Conservation (phyloP, 2,797 vertebrate genomes). For the Thamnophis elegans region DNA sequence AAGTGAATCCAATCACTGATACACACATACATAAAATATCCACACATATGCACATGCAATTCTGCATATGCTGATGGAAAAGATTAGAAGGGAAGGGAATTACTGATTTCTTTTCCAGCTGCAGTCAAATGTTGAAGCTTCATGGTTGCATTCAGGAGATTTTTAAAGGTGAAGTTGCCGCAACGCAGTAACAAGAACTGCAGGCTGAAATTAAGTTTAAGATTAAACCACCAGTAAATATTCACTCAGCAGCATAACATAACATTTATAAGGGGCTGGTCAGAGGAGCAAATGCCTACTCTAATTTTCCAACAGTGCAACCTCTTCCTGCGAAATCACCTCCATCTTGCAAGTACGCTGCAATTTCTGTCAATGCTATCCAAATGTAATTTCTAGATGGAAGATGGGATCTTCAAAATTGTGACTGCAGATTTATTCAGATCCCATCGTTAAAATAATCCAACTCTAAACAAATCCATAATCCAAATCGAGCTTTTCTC, state of each 20-base stretch:
- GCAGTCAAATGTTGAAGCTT: not conserved
- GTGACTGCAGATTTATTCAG: not conserved
- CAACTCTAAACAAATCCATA: not conserved
- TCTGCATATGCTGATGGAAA: not conserved
- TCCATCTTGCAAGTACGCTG: not conserved
- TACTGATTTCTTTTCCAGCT: not conserved
- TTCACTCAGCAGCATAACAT: not conserved
- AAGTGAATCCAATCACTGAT: not conserved
- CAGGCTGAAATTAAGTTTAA: not conserved
- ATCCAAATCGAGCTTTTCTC: not conserved
- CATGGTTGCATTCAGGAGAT: not conserved
- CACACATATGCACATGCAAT: not conserved
- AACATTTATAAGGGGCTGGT: not conserved
- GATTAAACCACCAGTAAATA: not conserved
- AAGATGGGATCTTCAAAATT: not conserved
- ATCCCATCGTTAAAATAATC: not conserved
- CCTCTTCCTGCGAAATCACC: not conserved
- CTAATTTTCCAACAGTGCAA: not conserved
- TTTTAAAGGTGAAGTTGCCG: not conserved
- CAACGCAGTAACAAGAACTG: not conserved
- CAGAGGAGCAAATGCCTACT: not conserved
- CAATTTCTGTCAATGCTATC: not conserved
- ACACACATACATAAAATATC: not conserved
- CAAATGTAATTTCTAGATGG: not conserved
- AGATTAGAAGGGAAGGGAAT: not conserved